Evolutionary conservation across 2,888 invertebrate species (phyloP).

Genomic region (Mamestra brassicae): DNA sequence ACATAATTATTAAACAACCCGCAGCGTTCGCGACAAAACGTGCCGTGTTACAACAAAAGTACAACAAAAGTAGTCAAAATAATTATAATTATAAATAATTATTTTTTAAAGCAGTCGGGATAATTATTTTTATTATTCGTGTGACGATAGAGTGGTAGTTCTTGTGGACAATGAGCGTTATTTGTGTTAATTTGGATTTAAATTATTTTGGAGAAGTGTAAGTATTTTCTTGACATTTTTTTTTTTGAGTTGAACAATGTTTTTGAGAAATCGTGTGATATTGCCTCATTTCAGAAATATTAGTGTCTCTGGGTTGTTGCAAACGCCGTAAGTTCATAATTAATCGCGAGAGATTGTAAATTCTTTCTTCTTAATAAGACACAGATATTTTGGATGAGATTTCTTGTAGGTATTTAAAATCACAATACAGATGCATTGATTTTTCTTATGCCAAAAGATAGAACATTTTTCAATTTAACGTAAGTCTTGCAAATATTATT

Average conservation of each 20-base stretch:
- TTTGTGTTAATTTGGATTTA: conserved; percentile 42
- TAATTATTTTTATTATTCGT: conserved; percentile 30
- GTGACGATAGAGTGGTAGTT: conserved; percentile 1
- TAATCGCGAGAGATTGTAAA: no score
- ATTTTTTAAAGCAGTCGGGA: neutral
- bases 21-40: conserved; percentile 10
- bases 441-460: no score
- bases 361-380: no score
- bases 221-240: conserved; percentile 23
- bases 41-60: neutral
- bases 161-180: conserved; percentile 49
- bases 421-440: no score
- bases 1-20: conserved; percentile 8
- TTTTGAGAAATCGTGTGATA: no score
- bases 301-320: no score
- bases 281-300: no score
- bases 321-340: no score
- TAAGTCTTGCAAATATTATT: no score
- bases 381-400: no score
- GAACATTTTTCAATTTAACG: no score
- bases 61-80: conserved; percentile 1
- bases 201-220: conserved; percentile 31
- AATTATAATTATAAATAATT: conserved; percentile 17
- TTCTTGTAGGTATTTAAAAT: no score
- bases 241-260: neutral